Evolutionary conservation across 2,113 vertebrate genomes (phyloP).

Genomic region (Tenrec ecaudatus): DNA sequence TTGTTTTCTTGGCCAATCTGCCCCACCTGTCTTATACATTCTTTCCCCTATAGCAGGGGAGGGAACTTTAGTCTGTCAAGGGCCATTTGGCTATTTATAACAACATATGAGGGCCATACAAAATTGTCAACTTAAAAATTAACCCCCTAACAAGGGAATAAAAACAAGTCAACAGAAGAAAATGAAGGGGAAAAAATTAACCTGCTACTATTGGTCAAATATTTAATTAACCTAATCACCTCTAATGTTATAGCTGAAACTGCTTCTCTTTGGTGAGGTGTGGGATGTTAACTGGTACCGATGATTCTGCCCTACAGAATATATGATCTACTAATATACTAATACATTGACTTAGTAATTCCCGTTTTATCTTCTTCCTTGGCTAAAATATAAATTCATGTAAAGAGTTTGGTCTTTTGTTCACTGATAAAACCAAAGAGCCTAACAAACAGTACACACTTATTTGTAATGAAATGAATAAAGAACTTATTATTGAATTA

Average conservation of each 20-base stretch:
- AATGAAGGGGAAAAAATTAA: no score
- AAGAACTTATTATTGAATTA: slow-evolving; percentile 31
- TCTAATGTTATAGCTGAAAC: no score
- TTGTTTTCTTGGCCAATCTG: slow-evolving; percentile 8
- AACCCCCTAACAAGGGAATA: no score
- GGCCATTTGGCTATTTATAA: no score
- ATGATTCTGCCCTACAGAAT: not conserved
- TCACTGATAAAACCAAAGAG: slow-evolving; percentile 3
- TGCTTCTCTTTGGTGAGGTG: no score
- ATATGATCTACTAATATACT: not conserved
- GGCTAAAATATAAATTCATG: slow-evolving; percentile 17
- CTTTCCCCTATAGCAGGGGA: not conserved
- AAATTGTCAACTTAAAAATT: no score
- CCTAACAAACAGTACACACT: not conserved
- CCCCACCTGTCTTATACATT: not conserved
- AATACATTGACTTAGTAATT: not conserved
- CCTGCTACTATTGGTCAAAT: no score
- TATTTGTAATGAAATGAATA: slow-evolving; percentile 21
- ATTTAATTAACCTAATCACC: no score
- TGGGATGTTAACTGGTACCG: no score
- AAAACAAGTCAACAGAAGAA: no score
- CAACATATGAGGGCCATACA: no score
- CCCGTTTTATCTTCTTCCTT: not conserved
- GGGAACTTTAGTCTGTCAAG: no score
- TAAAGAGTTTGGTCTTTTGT: slow-evolving; percentile 4